Evolutionary conservation across 1,140 invertebrate species (phyloP).

Genomic region (Diabrotica virgifera): DNA sequence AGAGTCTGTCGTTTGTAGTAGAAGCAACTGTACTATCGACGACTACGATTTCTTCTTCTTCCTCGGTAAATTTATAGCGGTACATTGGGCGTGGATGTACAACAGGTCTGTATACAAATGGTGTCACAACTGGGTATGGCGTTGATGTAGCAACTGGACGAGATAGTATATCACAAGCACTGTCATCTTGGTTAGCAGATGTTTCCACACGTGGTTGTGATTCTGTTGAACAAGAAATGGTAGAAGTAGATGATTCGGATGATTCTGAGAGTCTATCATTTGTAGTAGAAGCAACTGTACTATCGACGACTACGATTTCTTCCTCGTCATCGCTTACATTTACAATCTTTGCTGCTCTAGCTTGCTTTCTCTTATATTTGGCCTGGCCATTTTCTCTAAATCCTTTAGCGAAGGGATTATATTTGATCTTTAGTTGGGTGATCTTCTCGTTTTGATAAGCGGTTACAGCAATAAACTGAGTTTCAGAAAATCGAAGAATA

Average conservation of each 20-base stretch:
- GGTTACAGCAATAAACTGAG: constrained; percentile 86
- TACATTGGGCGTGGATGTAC: too few species aligned
- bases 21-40: not conserved
- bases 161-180: too few species aligned
- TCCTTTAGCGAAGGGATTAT: constrained; percentile 95
- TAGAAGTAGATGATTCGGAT: not conserved
- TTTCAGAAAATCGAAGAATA: constrained; percentile 73
- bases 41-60: constrained; percentile 6
- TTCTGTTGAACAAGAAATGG: not conserved
- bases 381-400: constrained; percentile 82
- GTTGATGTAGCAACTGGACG: not conserved
- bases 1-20: not conserved
- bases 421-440: constrained; percentile 89
- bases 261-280: constrained; percentile 5
- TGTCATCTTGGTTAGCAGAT: not conserved
- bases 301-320: constrained; percentile 4
- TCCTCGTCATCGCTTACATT: not conserved
- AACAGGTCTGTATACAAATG: too few species aligned
- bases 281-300: not conserved
- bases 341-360: not conserved
- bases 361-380: constrained; percentile 58
- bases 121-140: not conserved
- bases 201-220: not conserved
- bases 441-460: constrained; percentile 88
- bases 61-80: not conserved